A percentile compares a stretch with the other conserved stretches of the same genome.
Evolutionary conservation across 2,888 invertebrate genomes (phyloP).

Genomic region (Isotomurus palustris): DNA sequence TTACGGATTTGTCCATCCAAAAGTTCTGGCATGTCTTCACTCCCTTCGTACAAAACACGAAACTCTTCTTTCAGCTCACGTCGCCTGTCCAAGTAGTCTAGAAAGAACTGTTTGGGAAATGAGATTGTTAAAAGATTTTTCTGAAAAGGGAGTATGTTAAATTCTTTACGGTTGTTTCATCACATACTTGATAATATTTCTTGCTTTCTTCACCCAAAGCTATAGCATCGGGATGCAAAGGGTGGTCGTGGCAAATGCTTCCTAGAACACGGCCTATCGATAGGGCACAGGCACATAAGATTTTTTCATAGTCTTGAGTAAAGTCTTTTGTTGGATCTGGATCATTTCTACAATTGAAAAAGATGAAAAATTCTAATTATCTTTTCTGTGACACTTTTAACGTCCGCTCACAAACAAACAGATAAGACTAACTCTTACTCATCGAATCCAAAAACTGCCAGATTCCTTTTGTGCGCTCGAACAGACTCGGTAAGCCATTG

Average conservation of each 20-base stretch:
- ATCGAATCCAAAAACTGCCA: conserved; percentile 40
- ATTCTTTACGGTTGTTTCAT: too few relatives aligned
- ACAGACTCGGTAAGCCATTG: conserved; percentile 39
- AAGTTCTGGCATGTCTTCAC: conserved; percentile 42
- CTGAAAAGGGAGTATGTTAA: conserved; percentile 1
- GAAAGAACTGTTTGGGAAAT: conserved; percentile 34
- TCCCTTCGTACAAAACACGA: conserved; percentile 40
- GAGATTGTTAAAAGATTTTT: background rate
- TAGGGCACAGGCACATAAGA: conserved; percentile 36
- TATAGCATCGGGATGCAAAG: conserved; percentile 41
- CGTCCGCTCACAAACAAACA: background rate
- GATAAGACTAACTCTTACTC: conserved; percentile 26
- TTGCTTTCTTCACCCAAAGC: conserved; percentile 41
- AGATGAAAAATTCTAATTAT: conserved; percentile 1
- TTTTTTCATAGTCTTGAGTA: conserved; percentile 40
- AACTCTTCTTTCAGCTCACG: conserved; percentile 37
- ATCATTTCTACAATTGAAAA: conserved; percentile 28
- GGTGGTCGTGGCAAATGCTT: conserved; percentile 44
- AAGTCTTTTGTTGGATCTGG: conserved; percentile 39
- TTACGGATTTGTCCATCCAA: conserved; percentile 42
- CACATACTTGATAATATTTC: conserved; percentile 34
- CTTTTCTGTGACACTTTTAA: background rate
- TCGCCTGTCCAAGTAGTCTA: conserved; percentile 40
- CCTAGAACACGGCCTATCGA: conserved; percentile 42
- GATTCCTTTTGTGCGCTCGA: conserved; percentile 41